Evolutionary conservation across 2,888 invertebrate genomes (phyloP).

Genomic region (Monoplex corrugatus): DNA sequence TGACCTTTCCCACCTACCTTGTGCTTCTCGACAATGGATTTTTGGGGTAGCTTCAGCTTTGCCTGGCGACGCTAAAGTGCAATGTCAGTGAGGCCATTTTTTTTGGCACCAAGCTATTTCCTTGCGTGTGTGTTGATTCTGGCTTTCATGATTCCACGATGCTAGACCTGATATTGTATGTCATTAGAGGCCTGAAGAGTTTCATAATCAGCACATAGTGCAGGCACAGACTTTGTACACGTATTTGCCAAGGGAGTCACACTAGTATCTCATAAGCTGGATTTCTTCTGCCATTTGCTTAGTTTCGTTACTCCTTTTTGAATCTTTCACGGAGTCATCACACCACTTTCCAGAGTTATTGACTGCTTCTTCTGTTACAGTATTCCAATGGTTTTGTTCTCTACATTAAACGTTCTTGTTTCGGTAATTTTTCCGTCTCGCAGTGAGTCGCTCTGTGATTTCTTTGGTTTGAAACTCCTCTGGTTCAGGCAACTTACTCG

Average conservation of each 20-base stretch:
- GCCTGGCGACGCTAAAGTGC: background rate
- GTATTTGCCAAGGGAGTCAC: slow-evolving; percentile 21
- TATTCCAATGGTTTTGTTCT: background rate
- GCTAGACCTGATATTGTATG: background rate
- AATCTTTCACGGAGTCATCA: background rate
- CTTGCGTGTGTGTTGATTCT: background rate
- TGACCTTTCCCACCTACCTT: background rate
- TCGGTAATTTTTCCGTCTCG: slow-evolving; percentile 22
- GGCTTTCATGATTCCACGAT: background rate
- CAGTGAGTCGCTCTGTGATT: background rate
- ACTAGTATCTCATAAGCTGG: background rate
- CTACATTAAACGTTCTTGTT: background rate
- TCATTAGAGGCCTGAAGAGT: no score
- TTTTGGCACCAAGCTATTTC: background rate
- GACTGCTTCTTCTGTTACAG: slow-evolving; percentile 18
- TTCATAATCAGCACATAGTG: slow-evolving; percentile 40
- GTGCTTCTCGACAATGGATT: background rate
- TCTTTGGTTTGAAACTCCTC: background rate
- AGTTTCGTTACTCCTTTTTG: background rate
- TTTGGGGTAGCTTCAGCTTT: background rate
- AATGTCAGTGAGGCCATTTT: background rate
- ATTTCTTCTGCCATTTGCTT: background rate
- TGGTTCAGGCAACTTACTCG: background rate
- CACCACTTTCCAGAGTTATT: background rate
- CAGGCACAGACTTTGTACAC: slow-evolving; percentile 31